A percentile compares a stretch with the other conserved stretches of the same genome.
Evolutionary conservation across 2,888 invertebrate species (phyloP).

Genomic region (Drosophila austrosaltans): DNA sequence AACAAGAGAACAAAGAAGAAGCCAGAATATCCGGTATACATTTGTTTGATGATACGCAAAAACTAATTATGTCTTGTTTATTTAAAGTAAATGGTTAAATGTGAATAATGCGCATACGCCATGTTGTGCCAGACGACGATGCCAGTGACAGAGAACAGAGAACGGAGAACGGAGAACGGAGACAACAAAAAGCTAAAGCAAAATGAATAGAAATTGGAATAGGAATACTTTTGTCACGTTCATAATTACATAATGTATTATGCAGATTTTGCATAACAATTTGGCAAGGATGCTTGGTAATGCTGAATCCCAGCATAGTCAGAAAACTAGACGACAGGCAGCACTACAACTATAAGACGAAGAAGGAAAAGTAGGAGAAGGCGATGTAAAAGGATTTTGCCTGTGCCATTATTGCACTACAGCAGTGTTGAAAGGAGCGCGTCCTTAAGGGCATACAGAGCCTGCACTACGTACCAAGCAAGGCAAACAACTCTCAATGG

Average conservation of each 20-base stretch:
- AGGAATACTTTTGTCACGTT: slow-evolving; percentile 68
- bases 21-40: slow-evolving; percentile 34
- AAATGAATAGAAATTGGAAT: slow-evolving; percentile 9
- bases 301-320: slow-evolving; percentile 3
- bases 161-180: no score
- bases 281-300: slow-evolving; percentile 46
- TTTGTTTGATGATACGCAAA: slow-evolving; percentile 35
- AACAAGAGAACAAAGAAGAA: background rate
- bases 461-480: background rate
- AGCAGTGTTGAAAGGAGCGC: slow-evolving; percentile 7
- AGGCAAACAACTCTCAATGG: slow-evolving; percentile 7
- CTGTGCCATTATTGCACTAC: slow-evolving; percentile 10
- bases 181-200: background rate
- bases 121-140: slow-evolving; percentile 21
- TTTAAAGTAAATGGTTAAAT: slow-evolving; percentile 45
- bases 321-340: slow-evolving; percentile 9
- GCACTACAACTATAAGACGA: background rate
- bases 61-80: slow-evolving; percentile 53
- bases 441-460: slow-evolving; percentile 6
- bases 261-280: slow-evolving; percentile 76
- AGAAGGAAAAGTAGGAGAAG: background rate
- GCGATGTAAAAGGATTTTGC: slow-evolving; percentile 30
- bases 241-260: slow-evolving; percentile 77
- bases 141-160: background rate
- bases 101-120: slow-evolving; percentile 54